Base-by-base conservation (phyloP, 2,113 vertebrate genomes). In the Tylochromis polylepis region DNA sequence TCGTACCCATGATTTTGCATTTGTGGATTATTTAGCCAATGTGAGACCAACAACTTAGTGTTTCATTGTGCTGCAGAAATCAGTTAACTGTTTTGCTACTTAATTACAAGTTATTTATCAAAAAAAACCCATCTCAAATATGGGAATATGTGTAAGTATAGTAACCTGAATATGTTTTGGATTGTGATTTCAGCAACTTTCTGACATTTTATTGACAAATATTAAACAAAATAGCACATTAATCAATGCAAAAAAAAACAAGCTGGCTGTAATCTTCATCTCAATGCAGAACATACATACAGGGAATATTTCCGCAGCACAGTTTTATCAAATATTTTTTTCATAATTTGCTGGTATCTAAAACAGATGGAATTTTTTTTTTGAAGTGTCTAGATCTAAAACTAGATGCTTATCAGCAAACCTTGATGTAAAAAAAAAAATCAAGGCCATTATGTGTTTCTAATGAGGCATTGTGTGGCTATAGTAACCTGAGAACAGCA, bases 401-500 rank as follows among this genome's bases (percentile, higher is more conserved):
- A 31, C 10, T 77, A 31, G 4, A 51, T 0, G 0, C 10, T 49
- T 51, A 12, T 77, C 43, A 3, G 24, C 24, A 51, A 20, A 49
- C 41, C 24, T 72, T 72, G 24, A 49, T 75, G 8, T 8, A 29
- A 51, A 75, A 72, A 59, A 29, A 51, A 75, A 72, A 59, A 79
- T 57, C 15, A 36, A 79, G 20, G 11, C 70, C 5, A 18, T 20
- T 31, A 3, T 57, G 5, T 20, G 34, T 41, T 53, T 11, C 0
- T 78, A 60, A 49, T 22, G 67, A 18, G 49, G 9, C 18, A 20
- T 34, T 16, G 57, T 78, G 75, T 7, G n/a, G 59, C 67, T 70
- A 82, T 59, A 15, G 83, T 81, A 87, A 86, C 60, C 18, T 31
- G 83, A 84, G 87, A 90, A 77, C 80, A 79, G 56, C 85, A 93